These are phyloP conservation scores for Xylocampa areola DNA, from an alignment of 2,888 invertebrate species.

Conservation along the genomic window DNA sequence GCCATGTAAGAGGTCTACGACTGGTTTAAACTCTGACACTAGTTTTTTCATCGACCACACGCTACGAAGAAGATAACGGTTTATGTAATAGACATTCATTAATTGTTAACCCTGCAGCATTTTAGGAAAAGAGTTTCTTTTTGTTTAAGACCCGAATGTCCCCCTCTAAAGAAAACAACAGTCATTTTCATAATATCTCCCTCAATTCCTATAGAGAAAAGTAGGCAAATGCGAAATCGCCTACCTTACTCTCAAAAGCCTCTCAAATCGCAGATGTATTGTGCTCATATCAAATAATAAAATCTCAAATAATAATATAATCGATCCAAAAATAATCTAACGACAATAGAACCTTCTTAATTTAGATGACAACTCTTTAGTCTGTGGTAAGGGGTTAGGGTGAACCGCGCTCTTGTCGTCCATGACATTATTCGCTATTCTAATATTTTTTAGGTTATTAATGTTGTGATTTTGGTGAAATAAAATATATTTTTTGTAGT, in stretches of 20 bases:
- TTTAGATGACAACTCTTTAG: slow-evolving; percentile 37
- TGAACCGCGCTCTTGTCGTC: slow-evolving; percentile 8
- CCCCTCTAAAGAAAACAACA: too few relatives aligned
- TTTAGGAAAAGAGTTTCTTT: too few relatives aligned
- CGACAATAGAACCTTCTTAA: slow-evolving; percentile 39
- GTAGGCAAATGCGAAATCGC: slow-evolving; percentile 12
- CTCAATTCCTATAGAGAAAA: slow-evolving; percentile 1
- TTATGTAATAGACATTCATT: too few relatives aligned
- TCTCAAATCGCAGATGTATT: slow-evolving; percentile 18
- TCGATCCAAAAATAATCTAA: slow-evolving; percentile 45
- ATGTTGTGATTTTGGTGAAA: slow-evolving; percentile 1
- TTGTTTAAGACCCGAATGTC: too few relatives aligned
- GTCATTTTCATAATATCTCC: not conserved
- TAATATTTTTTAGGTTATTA: not conserved
- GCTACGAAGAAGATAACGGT: too few relatives aligned
- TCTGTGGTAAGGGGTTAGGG: slow-evolving; percentile 23
- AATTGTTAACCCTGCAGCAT: too few relatives aligned
- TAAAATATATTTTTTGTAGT: slow-evolving; percentile 10
- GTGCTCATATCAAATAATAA: slow-evolving; percentile 53
- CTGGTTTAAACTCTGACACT: too few relatives aligned
- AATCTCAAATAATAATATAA: slow-evolving; percentile 47
- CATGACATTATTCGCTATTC: slow-evolving; percentile 26
- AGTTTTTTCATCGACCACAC: too few relatives aligned
- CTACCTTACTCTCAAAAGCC: slow-evolving; percentile 12
- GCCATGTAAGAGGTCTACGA: too few relatives aligned